Evolutionary conservation across 2,888 invertebrate species (phyloP).

Genomic region (Noctua comes): DNA sequence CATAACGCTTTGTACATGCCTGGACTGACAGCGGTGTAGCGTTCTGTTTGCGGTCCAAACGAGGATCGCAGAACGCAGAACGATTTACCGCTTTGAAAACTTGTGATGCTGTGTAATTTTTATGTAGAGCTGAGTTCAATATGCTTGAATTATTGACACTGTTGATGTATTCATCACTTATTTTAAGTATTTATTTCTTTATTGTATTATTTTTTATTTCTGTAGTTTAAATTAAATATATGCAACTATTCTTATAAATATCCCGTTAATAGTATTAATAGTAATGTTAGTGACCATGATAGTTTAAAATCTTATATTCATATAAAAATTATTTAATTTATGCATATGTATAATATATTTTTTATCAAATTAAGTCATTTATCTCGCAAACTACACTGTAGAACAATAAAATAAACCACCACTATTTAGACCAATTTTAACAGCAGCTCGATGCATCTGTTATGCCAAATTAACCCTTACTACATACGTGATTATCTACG

Average conservation of each 20-base stretch:
- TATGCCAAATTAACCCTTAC: slow-evolving; percentile 46
- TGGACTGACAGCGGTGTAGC: neutral
- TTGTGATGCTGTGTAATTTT: neutral
- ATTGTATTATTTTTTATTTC: neutral
- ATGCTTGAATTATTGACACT: neutral
- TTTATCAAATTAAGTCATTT: neutral
- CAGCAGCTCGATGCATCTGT: slow-evolving; percentile 46
- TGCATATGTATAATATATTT: neutral
- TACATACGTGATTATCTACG: neutral
- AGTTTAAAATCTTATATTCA: neutral
- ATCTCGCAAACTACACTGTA: slow-evolving; percentile 10
- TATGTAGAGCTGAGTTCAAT: neutral
- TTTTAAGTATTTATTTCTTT: neutral
- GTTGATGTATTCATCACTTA: neutral
- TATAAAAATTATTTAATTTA: neutral
- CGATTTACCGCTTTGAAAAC: neutral
- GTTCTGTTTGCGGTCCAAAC: neutral
- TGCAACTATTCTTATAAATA: neutral
- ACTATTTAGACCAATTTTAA: slow-evolving; percentile 22
- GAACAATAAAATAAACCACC: neutral
- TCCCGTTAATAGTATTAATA: too few species aligned
- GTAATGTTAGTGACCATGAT: too few species aligned
- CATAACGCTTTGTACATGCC: slow-evolving; percentile 20
- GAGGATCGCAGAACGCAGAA: neutral
- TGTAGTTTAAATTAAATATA: neutral